Conservation (phyloP, 2,113 vertebrate genomes). For the Spea multiplicata region DNA sequence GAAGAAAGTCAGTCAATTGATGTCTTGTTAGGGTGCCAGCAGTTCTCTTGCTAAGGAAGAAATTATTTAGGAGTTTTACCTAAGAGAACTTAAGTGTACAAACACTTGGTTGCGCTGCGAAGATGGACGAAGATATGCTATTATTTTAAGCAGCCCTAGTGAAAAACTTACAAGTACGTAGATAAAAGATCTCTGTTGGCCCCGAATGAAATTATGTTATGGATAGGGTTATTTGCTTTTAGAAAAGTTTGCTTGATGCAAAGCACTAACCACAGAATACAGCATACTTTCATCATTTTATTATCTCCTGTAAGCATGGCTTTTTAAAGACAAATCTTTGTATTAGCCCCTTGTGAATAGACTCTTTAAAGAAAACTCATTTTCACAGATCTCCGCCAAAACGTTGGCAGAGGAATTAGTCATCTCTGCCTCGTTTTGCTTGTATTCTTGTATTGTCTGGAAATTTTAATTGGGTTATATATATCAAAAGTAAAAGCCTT, state of each 20-base stretch:
- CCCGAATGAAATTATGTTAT: slow-evolving; percentile 1
- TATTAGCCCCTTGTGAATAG: neutral
- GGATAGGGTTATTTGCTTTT: slow-evolving; percentile 12
- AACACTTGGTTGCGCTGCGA: neutral
- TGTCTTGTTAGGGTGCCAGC: slow-evolving; percentile 34
- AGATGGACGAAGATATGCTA: slow-evolving; percentile 15
- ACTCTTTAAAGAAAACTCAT: neutral
- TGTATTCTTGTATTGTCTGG: too few relatives aligned
- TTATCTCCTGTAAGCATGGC: slow-evolving; percentile 10
- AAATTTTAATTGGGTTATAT: too few relatives aligned
- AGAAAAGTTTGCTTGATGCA: slow-evolving; percentile 3
- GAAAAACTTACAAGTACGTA: neutral
- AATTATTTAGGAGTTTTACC: slow-evolving; percentile 26
- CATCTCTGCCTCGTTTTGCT: neutral
- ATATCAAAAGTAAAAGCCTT: too few relatives aligned
- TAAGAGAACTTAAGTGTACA: slow-evolving; percentile 26
- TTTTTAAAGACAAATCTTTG: neutral
- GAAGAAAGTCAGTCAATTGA: slow-evolving; percentile 24
- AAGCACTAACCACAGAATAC: slow-evolving; percentile 7
- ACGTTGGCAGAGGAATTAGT: neutral
- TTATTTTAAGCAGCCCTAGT: slow-evolving; percentile 7
- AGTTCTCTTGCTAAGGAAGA: slow-evolving; percentile 29
- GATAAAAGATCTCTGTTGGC: slow-evolving; percentile 23
- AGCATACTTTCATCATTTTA: slow-evolving; percentile 19
- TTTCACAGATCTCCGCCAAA: slow-evolving; percentile 18